Conservation (phyloP, 2,113 vertebrate species). For the Brachirus orientalis region DNA sequence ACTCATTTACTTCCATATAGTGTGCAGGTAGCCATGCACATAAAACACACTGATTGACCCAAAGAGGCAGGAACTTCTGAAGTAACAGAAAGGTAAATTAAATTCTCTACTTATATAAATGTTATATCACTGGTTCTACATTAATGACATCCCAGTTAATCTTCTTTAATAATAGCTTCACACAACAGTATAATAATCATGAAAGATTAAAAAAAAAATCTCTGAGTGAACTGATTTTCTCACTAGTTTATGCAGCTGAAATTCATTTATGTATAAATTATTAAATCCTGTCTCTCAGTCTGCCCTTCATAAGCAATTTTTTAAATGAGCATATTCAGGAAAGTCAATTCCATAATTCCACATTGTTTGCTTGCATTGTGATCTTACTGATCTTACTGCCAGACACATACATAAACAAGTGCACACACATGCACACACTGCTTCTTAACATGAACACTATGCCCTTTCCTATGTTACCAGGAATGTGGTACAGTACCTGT, state of each 20-base stretch:
- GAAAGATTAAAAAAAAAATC: no score
- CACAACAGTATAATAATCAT: background rate
- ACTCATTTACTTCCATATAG: background rate
- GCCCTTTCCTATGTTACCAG: constrained; percentile 31
- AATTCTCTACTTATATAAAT: no score
- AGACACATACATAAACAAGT: constrained; percentile 12
- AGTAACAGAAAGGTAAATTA: background rate
- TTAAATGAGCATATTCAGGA: background rate
- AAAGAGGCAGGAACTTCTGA: constrained; percentile 20
- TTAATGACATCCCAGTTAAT: no score
- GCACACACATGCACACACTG: constrained; percentile 27
- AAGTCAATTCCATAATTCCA: background rate
- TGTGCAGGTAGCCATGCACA: background rate
- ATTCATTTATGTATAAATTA: constrained; percentile 18
- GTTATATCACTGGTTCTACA: no score
- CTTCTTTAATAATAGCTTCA: no score
- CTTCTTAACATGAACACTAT: constrained; percentile 30
- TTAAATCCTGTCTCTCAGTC: no score
- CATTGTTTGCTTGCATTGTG: constrained; percentile 19
- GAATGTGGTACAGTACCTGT: constrained; percentile 86
- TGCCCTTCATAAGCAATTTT: no score
- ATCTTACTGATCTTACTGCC: no score
- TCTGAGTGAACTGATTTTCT: no score
- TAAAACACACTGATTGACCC: background rate
- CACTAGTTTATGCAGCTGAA: background rate